Evolutionary conservation across 2,797 vertebrate species (phyloP).

Genomic region (Malacoraja senta): DNA sequence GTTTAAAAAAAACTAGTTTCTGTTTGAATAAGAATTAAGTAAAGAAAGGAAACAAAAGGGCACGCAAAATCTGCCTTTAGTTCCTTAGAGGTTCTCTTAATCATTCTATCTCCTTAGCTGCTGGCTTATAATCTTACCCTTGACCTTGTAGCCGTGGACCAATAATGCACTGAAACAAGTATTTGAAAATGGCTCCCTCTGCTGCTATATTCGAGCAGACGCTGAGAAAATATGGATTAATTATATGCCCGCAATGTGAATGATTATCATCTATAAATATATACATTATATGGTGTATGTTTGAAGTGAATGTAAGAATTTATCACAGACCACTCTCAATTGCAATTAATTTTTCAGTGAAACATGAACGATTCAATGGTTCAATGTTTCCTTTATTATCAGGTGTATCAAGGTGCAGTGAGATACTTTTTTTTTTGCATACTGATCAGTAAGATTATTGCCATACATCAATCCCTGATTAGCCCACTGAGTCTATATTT

Average conservation of each 20-base stretch:
- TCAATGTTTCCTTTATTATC: no score
- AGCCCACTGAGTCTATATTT: no score
- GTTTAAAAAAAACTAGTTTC: not conserved
- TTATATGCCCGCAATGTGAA: not conserved
- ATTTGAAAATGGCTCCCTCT: not conserved
- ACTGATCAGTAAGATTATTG: no score
- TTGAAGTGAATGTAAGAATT: not conserved
- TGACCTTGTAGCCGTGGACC: not conserved
- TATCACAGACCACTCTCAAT: not conserved
- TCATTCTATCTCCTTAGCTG: not conserved
- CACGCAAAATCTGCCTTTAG: not conserved
- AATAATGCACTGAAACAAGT: not conserved
- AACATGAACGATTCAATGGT: no score
- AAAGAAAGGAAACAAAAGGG: not conserved
- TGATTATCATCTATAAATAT: not conserved
- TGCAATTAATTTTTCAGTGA: not conserved
- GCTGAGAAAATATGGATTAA: not conserved
- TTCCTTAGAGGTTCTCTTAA: not conserved
- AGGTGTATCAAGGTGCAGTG: no score
- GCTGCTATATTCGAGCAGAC: not conserved
- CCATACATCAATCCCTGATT: no score
- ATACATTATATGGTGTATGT: not conserved
- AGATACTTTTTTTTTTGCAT: no score
- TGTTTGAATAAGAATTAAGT: not conserved
- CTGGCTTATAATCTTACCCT: not conserved